Evolutionary conservation across 2,797 vertebrate genomes (phyloP).

Genomic region (Podarcis siculus): DNA sequence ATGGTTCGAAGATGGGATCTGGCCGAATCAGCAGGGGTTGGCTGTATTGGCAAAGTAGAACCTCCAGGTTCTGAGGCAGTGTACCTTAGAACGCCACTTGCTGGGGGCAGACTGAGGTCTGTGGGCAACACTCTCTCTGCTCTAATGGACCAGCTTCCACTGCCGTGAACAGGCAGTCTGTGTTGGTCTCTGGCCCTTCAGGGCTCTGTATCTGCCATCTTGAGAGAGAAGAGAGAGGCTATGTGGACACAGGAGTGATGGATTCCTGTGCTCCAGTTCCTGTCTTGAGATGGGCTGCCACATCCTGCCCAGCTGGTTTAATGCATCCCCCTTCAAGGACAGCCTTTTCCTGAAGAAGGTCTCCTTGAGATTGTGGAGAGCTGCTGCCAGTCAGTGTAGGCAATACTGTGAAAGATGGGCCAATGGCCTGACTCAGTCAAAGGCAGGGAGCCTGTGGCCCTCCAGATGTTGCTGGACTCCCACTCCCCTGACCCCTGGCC

Average conservation of each 20-base stretch:
- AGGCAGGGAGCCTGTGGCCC: too few relatives aligned
- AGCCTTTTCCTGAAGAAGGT: too few relatives aligned
- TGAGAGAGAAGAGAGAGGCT: not conserved
- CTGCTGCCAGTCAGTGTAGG: too few relatives aligned
- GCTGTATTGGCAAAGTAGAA: not conserved
- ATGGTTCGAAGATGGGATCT: not conserved
- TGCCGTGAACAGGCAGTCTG: not conserved
- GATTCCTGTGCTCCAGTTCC: too few relatives aligned
- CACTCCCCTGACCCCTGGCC: too few relatives aligned
- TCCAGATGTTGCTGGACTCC: too few relatives aligned
- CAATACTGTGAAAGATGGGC: too few relatives aligned
- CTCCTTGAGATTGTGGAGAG: too few relatives aligned
- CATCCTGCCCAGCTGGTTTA: not conserved
- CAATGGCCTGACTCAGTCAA: too few relatives aligned
- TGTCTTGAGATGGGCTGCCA: not conserved
- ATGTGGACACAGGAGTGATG: not conserved
- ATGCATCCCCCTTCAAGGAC: too few relatives aligned
- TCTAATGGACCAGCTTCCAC: too few relatives aligned
- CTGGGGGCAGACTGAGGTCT: not conserved
- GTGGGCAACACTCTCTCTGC: not conserved
- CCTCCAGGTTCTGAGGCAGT: not conserved
- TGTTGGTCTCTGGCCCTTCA: not conserved
- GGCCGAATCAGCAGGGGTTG: too few relatives aligned
- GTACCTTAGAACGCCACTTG: not conserved
- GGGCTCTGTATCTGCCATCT: not conserved